Percentiles rank a stretch among this genome's conserved stretches.
These are phyloP conservation scores for Tenrec ecaudatus DNA, from an alignment of 2,113 vertebrate genomes.

Conservation along the genomic window DNA sequence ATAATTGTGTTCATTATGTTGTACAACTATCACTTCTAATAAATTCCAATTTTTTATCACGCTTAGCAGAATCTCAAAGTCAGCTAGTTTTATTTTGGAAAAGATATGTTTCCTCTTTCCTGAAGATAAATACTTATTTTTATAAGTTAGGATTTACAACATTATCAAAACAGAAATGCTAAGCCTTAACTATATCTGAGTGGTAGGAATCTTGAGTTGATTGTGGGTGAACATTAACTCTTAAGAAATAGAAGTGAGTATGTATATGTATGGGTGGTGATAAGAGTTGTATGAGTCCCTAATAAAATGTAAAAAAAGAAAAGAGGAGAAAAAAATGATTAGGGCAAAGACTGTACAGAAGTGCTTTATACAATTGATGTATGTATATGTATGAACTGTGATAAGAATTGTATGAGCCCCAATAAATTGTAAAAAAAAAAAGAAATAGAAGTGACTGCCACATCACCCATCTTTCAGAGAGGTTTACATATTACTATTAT, in stretches of 20 bases:
- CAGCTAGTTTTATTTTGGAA: neutral
- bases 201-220: neutral
- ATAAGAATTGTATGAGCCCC: too few relatives aligned
- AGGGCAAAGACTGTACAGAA: too few relatives aligned
- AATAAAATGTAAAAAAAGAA: too few relatives aligned
- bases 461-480: neutral
- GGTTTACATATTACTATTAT: neutral
- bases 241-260: neutral
- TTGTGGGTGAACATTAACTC: neutral
- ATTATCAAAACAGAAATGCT: neutral
- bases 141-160: conserved; percentile 6
- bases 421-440: too few relatives aligned
- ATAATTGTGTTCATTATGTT: neutral
- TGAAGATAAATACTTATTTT: conserved; percentile 20
- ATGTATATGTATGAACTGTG: too few relatives aligned
- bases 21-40: neutral
- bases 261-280: too few relatives aligned
- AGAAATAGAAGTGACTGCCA: neutral
- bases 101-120: neutral
- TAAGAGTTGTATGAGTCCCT: too few relatives aligned
- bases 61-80: neutral
- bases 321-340: too few relatives aligned
- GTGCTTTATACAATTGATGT: too few relatives aligned
- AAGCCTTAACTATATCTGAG: neutral
- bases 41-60: neutral